Percentiles rank a stretch among this genome's conserved stretches.
Evolutionary conservation across 2,888 invertebrate species (phyloP).

Genomic region (Carterocephalus palaemon): DNA sequence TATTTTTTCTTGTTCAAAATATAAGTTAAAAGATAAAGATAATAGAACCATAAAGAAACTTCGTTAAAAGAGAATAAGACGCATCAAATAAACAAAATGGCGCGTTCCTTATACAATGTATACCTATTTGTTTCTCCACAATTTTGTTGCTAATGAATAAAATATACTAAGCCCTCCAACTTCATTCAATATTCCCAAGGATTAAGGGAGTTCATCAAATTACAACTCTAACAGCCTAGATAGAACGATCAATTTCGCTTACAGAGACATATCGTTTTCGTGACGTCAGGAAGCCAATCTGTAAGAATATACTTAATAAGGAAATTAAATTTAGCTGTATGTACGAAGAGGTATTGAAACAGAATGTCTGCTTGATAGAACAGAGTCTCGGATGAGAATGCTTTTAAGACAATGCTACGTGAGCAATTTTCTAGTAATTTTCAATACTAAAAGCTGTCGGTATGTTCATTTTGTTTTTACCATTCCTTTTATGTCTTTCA

Average conservation of each 20-base stretch:
- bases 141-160: constrained; percentile 23
- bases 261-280: constrained; percentile 7
- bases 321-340: constrained; percentile 33
- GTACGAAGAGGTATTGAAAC: constrained; percentile 32
- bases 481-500: constrained; percentile 11
- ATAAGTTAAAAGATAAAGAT: too few species aligned
- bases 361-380: constrained; percentile 42
- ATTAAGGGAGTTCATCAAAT: constrained; percentile 4
- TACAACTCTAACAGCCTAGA: constrained; percentile 5
- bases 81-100: neutral
- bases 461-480: constrained; percentile 19
- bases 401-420: constrained; percentile 43
- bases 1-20: too few species aligned
- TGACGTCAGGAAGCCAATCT: constrained; percentile 20
- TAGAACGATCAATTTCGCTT: constrained; percentile 4
- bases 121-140: constrained; percentile 8
- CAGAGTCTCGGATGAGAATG: constrained; percentile 36
- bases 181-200: constrained; percentile 18
- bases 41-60: constrained; percentile 2
- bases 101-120: constrained; percentile 6
- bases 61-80: too few species aligned
- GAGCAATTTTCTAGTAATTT: constrained; percentile 40
- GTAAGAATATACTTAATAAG: constrained; percentile 30
- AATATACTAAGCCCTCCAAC: constrained; percentile 22
- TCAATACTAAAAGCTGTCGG: constrained; percentile 32